A percentile compares a stretch with the other conserved stretches of the same genome.
These are phyloP conservation scores for Todiramphus saurophagus DNA, from an alignment of 2,113 vertebrate genomes.

Conservation along the genomic window DNA sequence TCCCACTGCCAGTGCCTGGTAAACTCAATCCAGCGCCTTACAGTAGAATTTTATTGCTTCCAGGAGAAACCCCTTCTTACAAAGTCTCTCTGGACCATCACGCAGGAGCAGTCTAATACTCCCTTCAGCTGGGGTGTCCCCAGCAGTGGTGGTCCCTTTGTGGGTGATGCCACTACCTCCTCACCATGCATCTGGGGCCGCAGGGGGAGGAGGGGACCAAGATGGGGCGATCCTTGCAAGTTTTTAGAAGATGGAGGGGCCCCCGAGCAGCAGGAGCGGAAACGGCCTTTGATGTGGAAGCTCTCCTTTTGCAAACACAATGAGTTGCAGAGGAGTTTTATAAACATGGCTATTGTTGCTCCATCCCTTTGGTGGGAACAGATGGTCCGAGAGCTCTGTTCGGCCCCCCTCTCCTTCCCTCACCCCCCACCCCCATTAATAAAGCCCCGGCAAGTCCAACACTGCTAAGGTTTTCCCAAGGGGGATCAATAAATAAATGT, in stretches of 20 bases:
- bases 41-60: background rate
- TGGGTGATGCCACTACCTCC: background rate
- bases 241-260: background rate
- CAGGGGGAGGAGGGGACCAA: background rate
- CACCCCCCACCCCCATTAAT: conserved; percentile 4
- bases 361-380: conserved; percentile 55
- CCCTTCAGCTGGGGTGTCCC: accelerated
- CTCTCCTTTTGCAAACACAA: conserved; percentile 34
- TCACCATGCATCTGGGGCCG: background rate
- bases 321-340: conserved; percentile 53
- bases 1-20: background rate
- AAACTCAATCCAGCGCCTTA: background rate
- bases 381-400: background rate
- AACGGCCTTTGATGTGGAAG: conserved; percentile 52
- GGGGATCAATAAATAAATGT: conserved; percentile 61
- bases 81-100: background rate
- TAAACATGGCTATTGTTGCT: conserved; percentile 63
- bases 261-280: background rate
- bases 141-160: background rate
- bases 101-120: accelerated
- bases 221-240: background rate
- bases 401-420: background rate
- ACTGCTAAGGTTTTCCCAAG: conserved; percentile 38
- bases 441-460: conserved; percentile 22
- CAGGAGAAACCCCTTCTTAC: background rate